These are phyloP conservation scores for Lampropteryx suffumata DNA, from an alignment of 2,888 invertebrate genomes.

Conservation along the genomic window DNA sequence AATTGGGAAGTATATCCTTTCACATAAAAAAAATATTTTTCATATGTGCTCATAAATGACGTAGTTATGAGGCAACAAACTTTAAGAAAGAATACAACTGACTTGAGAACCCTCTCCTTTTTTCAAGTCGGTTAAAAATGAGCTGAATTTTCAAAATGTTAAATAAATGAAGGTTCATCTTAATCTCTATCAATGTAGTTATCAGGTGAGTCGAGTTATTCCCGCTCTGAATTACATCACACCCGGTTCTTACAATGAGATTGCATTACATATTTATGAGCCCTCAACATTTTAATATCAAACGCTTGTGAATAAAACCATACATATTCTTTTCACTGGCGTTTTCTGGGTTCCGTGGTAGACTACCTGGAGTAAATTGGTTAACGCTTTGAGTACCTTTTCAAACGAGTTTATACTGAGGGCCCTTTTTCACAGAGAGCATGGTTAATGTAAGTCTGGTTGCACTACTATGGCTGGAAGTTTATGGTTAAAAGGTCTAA, in stretches of 20 bases:
- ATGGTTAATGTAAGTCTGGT: too few species aligned
- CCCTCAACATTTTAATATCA: constrained; percentile 63
- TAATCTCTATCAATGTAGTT: constrained; percentile 16
- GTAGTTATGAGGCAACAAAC: too few species aligned
- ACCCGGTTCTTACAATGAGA: constrained; percentile 54
- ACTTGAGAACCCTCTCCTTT: too few species aligned
- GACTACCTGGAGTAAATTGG: constrained; percentile 28
- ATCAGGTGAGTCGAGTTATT: constrained; percentile 25
- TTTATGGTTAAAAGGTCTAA: too few species aligned
- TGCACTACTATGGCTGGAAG: too few species aligned
- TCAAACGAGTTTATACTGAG: constrained; percentile 18
- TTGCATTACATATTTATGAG: constrained; percentile 71
- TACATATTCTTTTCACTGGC: constrained; percentile 46
- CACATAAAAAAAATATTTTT: too few species aligned
- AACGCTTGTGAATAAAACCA: constrained; percentile 56
- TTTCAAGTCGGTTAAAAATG: too few species aligned
- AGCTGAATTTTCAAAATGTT: too few species aligned
- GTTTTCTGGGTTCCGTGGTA: constrained; percentile 28
- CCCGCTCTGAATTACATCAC: constrained; percentile 46
- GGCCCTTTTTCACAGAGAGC: neutral
- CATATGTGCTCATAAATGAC: too few species aligned
- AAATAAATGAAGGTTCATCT: too few species aligned
- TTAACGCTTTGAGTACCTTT: constrained; percentile 30
- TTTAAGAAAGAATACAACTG: too few species aligned
- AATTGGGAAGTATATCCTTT: too few species aligned